These are phyloP conservation scores for Neelides sp. DNA, from an alignment of 1,140 invertebrate genomes.

Conservation along the genomic window DNA sequence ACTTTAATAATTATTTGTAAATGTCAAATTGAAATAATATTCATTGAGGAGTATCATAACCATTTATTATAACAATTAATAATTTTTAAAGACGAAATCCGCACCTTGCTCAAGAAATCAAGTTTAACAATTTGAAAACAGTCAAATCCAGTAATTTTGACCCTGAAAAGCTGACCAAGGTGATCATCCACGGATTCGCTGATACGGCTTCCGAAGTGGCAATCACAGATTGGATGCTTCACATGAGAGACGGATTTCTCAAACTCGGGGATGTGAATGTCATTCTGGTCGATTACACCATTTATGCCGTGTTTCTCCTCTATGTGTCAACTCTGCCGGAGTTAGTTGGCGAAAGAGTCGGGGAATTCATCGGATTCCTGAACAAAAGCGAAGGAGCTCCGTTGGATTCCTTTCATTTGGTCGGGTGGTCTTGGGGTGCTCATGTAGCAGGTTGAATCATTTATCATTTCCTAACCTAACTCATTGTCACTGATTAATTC, in stretches of 20 bases:
- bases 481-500: no score
- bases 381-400: neutral
- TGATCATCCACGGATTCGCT: constrained; percentile 17
- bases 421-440: constrained; percentile 25
- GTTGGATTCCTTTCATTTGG: constrained; percentile 19
- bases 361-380: constrained; percentile 20
- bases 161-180: constrained; percentile 5
- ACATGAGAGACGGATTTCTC: constrained; percentile 22
- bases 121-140: constrained; percentile 6
- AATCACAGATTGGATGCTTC: constrained; percentile 17
- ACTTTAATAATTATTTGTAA: no score
- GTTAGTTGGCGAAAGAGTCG: constrained; percentile 15
- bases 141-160: constrained; percentile 17
- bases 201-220: constrained; percentile 21
- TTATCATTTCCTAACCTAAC: no score
- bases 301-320: constrained; percentile 12
- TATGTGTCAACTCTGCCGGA: constrained; percentile 23
- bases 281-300: constrained; percentile 25
- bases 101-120: constrained; percentile 15
- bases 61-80: no score
- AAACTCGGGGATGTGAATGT: constrained; percentile 23
- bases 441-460: constrained; percentile 9
- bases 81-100: constrained; percentile 15
- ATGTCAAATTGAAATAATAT: no score
- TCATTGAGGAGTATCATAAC: no score